These are phyloP conservation scores for Tetheella fluctuosa DNA, from an alignment of 2,888 invertebrate genomes.

Conservation along the genomic window DNA sequence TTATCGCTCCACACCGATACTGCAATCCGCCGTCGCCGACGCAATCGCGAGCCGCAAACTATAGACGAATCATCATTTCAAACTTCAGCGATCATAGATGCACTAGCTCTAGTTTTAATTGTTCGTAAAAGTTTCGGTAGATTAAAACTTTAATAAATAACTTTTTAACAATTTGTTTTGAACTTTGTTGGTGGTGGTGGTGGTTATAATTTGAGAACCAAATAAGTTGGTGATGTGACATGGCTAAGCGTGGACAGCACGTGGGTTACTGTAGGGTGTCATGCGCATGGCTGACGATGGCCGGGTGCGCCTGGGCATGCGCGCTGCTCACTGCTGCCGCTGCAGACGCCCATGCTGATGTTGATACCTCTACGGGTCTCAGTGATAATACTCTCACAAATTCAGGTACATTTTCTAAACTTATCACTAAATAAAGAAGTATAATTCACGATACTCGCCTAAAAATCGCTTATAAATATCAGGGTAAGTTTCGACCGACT, in stretches of 20 bases:
- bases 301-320: constrained; percentile 77
- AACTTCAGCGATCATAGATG: constrained; percentile 19
- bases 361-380: constrained; percentile 79
- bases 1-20: constrained; percentile 24
- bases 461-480: too few relatives aligned
- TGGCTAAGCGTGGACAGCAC: constrained; percentile 61
- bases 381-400: constrained; percentile 78
- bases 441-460: neutral
- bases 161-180: constrained; percentile 20
- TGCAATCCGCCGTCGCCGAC: constrained; percentile 23
- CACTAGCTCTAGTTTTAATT: constrained; percentile 24
- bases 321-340: constrained; percentile 59
- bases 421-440: neutral
- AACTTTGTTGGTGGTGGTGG: constrained; percentile 39
- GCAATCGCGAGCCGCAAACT: constrained; percentile 37
- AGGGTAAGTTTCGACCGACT: too few relatives aligned
- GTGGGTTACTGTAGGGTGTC: constrained; percentile 43
- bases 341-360: constrained; percentile 66
- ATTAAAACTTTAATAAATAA: constrained; percentile 12
- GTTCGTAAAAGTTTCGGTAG: neutral
- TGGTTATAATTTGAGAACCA: constrained; percentile 27
- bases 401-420: constrained; percentile 59
- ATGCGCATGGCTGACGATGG: constrained; percentile 50
- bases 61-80: constrained; percentile 27
- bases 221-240: constrained; percentile 76